Evolutionary conservation across 2,888 invertebrate genomes (phyloP), one percentile per base, ranked within the genome.

Genomic region (Morinoia aosen): DNA sequence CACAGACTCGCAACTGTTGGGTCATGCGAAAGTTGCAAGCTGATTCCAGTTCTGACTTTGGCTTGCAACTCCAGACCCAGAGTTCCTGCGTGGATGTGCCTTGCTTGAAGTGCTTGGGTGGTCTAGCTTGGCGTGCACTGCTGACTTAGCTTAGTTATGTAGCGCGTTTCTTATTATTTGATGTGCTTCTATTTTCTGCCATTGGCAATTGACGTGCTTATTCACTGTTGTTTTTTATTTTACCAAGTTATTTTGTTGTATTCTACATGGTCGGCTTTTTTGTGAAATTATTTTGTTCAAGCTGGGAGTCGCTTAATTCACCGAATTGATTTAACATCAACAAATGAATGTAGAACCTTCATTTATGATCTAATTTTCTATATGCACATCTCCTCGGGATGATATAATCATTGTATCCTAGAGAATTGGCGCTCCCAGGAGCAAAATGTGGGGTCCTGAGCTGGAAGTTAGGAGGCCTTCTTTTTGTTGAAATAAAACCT

Each of bases 61-160:
- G 25, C 10, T 25, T 57, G 57, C 56, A 12, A 93, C 95, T 40
- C 57, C 19, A 33, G 76, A 33, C 25, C 76, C 33, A 76, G 14
- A 76, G 76, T 76, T 76, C 25, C 2, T 33, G 25, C 25, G 25
- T 76, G 76, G 25, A 57, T 58, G 57, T 57, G 94, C 94, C 94
- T 91, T 94, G 94, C n/a, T 94, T 94, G 94, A 94, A 94, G 19
- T 57, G 14, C 3, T n/a, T 57, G 94, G 58, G 57, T 10, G 57
- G n/a, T 94, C 57, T 58, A 58, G 57, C n/a, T 94, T 58, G 94
- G 3, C 57, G 57, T 58, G 94, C 61, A 94, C 56, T 40, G 61
- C 57, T 40, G 19, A 7, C 40, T 94, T 58, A 48, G 40, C 56
- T 25, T 16, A 25, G 33, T 40, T 40, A 14, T 58, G 58, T 25